Percentiles rank a stretch among this genome's conserved stretches.
Evolutionary conservation across 2,888 invertebrate genomes (phyloP).

Genomic region (Rhimphoctona megacephalus): DNA sequence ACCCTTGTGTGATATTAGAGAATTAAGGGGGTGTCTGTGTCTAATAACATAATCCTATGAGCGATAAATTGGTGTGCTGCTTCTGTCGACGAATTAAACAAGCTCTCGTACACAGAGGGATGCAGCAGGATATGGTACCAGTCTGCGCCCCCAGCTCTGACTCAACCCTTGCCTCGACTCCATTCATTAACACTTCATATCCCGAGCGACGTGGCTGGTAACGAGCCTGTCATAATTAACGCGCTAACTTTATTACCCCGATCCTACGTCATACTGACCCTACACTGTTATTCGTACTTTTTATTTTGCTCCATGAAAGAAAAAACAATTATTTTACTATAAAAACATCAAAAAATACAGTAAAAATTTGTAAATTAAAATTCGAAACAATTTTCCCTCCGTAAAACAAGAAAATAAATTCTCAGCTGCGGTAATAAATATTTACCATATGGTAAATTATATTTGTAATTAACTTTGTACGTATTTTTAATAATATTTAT

Average conservation of each 20-base stretch:
- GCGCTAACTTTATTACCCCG: conserved; percentile 83
- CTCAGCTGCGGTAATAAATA: neutral
- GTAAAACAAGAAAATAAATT: neutral
- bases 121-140: conserved; percentile 78
- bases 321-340: neutral
- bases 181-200: conserved; percentile 85
- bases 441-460: neutral
- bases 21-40: conserved; percentile 16
- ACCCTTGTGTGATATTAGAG: conserved; percentile 28
- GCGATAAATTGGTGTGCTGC: conserved; percentile 52
- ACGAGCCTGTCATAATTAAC: conserved; percentile 85
- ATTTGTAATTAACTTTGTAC: neutral
- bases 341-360: neutral
- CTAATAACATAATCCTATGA: conserved; percentile 48
- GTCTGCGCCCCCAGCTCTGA: conserved; percentile 70
- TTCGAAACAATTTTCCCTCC: neutral
- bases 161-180: conserved; percentile 81
- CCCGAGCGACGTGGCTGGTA: conserved; percentile 83
- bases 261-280: conserved; percentile 76
- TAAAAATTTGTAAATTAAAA: neutral
- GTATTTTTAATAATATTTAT: neutral
- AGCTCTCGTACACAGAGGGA: conserved; percentile 17
- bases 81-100: conserved; percentile 59
- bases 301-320: neutral
- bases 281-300: conserved; percentile 46